Conservation (phyloP, 2,888 invertebrate genomes). For the Salpingus planirostris region DNA sequence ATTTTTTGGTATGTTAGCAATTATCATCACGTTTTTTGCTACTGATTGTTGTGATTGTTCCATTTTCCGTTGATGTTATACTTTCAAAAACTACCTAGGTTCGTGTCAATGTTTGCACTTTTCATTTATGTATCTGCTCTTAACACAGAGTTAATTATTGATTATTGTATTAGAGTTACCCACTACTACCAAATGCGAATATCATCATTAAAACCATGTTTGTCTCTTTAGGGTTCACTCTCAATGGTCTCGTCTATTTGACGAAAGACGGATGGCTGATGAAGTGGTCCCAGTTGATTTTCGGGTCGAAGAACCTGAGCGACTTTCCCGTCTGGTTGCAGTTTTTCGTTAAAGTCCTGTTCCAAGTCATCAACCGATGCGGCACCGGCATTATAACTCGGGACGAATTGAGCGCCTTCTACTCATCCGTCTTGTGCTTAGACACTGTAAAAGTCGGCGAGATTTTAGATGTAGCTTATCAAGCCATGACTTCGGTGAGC, state of each 20-base stretch:
- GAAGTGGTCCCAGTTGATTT: slow-evolving; percentile 55
- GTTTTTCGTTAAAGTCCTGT: slow-evolving; percentile 62
- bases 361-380: slow-evolving; percentile 60
- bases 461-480: slow-evolving; percentile 58
- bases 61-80: no score
- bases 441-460: slow-evolving; percentile 53
- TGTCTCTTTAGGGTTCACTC: slow-evolving; percentile 31
- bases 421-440: slow-evolving; percentile 60
- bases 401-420: slow-evolving; percentile 58
- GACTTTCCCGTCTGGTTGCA: slow-evolving; percentile 67
- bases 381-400: slow-evolving; percentile 61
- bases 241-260: slow-evolving; percentile 43
- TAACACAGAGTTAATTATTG: no score
- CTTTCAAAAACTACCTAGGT: no score
- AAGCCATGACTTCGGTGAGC: slow-evolving; percentile 66
- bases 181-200: no score
- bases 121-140: no score
- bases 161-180: no score
- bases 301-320: slow-evolving; percentile 45
- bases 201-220: no score
- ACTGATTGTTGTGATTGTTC: no score
- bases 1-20: no score
- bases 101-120: no score
- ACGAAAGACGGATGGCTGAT: slow-evolving; percentile 62
- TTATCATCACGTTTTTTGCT: no score